Evolutionary conservation across 1,140 invertebrate species (phyloP), one percentile per base, ranked within the genome.

Genomic region (Helicorthomorpha holstii): DNA sequence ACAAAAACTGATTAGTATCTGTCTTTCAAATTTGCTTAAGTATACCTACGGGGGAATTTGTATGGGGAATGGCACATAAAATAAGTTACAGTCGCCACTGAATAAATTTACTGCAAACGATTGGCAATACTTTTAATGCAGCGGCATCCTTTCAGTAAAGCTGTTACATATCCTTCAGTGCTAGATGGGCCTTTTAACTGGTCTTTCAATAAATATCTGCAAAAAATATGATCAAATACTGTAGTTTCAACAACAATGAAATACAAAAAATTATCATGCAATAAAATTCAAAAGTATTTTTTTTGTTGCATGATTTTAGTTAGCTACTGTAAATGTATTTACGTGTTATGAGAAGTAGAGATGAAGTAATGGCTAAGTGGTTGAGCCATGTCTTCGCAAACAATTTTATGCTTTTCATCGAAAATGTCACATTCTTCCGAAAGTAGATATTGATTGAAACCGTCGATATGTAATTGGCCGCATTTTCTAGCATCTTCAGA

Each of bases 301-400:
- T n/a, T n/a, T n/a, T n/a, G n/a, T n/a, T n/a, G n/a, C n/a, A n/a
- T n/a, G n/a, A n/a, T n/a, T n/a, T n/a, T n/a, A n/a, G n/a, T n/a
- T n/a, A n/a, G n/a, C n/a, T n/a, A n/a, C n/a, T n/a, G n/a, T n/a
- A n/a, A n/a, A n/a, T n/a, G n/a, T n/a, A n/a, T n/a, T n/a, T n/a
- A 75, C 61, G 77, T 77, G 60, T 80, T 79, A 60, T 79, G 73
- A 42, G 76, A 78, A 44, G 73, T 69, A n/a, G 74, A 70, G 42
- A 80, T 76, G 59, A 75, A 80, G 58, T 81, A 80, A 61, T 79
- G 70, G 25, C 64, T 64, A 4, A 80, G 60, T 29, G 78, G 76
- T 51, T 73, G 70, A 29, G 59, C 66, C 77, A 79, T 79, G 58
- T 79, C 73, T 56, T 78, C 72, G 57, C 67, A 73, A 19, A 72